Conservation (phyloP, 2,113 vertebrate species). For the Misgurnus anguillicaudatus region DNA sequence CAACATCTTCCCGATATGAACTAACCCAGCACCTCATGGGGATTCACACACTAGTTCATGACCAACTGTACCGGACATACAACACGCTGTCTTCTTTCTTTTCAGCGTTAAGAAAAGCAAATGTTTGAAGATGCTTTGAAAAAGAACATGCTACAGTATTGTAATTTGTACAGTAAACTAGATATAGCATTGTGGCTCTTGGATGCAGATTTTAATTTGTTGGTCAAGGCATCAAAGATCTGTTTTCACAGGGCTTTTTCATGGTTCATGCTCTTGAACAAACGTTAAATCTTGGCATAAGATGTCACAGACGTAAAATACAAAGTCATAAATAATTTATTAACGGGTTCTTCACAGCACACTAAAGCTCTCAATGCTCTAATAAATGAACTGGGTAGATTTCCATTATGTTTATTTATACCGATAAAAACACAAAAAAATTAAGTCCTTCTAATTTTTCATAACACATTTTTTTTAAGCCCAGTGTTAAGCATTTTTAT, state of each 20-base stretch:
- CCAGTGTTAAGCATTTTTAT: not conserved
- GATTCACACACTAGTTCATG: constrained; percentile 9
- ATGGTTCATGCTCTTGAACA: no score
- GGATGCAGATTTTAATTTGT: not conserved
- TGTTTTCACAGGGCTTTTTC: no score
- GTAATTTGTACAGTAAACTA: not conserved
- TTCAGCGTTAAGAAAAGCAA: no score
- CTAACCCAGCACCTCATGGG: not conserved
- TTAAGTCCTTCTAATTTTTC: not conserved
- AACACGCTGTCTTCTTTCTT: constrained; percentile 1
- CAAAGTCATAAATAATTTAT: no score
- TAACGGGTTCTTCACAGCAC: no score
- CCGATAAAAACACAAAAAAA: not conserved
- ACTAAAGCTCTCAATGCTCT: no score
- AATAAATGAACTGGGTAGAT: no score
- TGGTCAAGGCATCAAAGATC: no score
- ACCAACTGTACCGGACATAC: constrained; percentile 13
- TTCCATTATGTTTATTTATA: not conserved
- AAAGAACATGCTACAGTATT: not conserved
- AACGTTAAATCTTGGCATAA: no score
- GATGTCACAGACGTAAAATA: no score
- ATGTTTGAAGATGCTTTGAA: no score
- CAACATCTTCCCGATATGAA: not conserved
- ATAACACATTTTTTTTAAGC: not conserved
- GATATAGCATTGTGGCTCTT: no score